Conservation (phyloP, 2,888 invertebrate species). For the Lepetodrilus schrolli region DNA sequence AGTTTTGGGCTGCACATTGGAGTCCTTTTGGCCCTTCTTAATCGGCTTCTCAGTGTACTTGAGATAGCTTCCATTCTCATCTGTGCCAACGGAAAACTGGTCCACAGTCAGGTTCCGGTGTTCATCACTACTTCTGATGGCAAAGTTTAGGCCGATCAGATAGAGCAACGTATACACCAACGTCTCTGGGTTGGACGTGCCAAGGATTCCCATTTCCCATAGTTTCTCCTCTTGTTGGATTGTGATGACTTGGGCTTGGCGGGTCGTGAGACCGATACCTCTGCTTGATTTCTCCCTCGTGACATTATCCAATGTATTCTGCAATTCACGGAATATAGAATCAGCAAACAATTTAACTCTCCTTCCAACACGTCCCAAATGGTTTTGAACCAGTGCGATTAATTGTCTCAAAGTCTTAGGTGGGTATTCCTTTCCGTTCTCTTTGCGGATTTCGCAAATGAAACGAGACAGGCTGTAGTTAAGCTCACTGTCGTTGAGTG, state of each 20-base stretch:
- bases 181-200: background rate
- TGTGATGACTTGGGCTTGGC: background rate
- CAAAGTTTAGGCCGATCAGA: background rate
- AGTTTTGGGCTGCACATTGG: background rate
- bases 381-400: background rate
- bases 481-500: background rate
- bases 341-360: background rate
- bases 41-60: background rate
- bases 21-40: background rate
- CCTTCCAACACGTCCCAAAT: background rate
- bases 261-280: background rate
- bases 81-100: background rate
- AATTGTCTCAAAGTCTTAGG: constrained; percentile 2
- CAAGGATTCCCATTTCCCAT: constrained; percentile 11
- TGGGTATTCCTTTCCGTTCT: constrained; percentile 15
- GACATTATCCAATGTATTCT: background rate
- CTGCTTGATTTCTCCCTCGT: background rate
- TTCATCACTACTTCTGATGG: background rate
- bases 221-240: background rate
- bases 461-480: constrained; percentile 15
- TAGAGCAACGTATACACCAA: background rate
- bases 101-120: background rate
- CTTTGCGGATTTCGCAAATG: background rate
- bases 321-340: background rate
- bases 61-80: background rate